Base-by-base conservation (phyloP, 2,797 vertebrate species). In the Morus bassanus region DNA sequence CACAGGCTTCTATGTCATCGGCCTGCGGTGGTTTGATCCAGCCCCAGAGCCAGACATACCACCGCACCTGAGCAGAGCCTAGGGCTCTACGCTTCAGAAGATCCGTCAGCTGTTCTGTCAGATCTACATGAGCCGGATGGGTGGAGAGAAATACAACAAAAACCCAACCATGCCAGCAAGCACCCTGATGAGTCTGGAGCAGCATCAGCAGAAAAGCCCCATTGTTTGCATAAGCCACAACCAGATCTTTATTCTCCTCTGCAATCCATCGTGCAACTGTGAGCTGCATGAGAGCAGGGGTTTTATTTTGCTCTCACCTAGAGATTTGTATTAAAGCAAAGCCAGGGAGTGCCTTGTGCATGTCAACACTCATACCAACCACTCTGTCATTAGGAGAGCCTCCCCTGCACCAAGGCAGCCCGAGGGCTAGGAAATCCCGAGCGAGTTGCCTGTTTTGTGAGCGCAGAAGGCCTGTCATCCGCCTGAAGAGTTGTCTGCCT, bases 401-500 rank as follows among this genome's bases (percentile, higher is more conserved):
- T 18, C 33, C 13, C 22, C 13, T 4, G 24, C 27, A 10, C 10
- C 30, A 9, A 7, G 30, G 82, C 45, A 65, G 72, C n/a, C 13
- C 45, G 6, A 61, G 61, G 50, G 43, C 45, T 1, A 9, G 43
- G 37, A 43, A 80, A 37, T 4, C 57, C 76, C 13, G 24, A 15
- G 4, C 9, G 17, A 68, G 37, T 1, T 0, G 4, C 65, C 13
- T 13, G 1, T 3, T 15, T 7, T 5, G 43, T 1, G 7, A 41
- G n/a, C 0, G 4, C 59, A 31, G n/a, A 10, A 54, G 50, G 45
- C 60, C 27, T 18, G 1, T 0, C 0, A 0, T 3, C 2, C 6
- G 0, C 72, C 68, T 16, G 24, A 56, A 6, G 48, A 60, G 31
- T 43, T 43, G 41, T 43, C 41, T 43, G 41, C 43, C 43, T 45